phyloP scores from a whole-genome alignment of 2,113 vertebrate species.

The Pachycephala philippinensis region DNA sequence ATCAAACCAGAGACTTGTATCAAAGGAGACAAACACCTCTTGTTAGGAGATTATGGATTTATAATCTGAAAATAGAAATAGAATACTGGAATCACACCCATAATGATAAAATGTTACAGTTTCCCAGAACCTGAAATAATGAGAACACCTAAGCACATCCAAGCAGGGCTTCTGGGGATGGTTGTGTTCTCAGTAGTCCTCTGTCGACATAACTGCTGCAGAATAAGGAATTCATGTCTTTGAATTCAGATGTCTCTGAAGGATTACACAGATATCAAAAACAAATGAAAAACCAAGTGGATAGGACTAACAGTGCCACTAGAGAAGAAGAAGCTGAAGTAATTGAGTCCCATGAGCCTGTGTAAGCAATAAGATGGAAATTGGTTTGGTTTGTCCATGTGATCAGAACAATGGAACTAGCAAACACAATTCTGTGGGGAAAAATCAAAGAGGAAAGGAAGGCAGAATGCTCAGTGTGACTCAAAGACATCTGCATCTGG shows the following conservation, averaged over 20 bases:
- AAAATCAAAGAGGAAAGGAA: constrained; percentile 5
- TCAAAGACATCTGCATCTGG: neutral
- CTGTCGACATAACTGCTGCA: neutral
- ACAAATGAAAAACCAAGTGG: neutral
- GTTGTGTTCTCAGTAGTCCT: neutral
- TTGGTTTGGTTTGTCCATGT: neutral
- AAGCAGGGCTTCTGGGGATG: neutral
- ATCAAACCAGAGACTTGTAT: neutral
- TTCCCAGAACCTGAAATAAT: neutral
- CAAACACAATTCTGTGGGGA: neutral
- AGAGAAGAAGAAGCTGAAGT: constrained; percentile 37
- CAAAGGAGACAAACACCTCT: neutral
- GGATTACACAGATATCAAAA: neutral
- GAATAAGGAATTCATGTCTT: neutral
- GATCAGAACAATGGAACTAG: neutral
- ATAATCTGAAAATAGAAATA: neutral
- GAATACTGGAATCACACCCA: neutral
- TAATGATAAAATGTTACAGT: neutral
- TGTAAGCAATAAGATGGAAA: constrained; percentile 25
- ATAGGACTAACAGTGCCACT: constrained; percentile 33
- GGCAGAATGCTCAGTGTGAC: neutral
- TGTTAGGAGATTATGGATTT: neutral
- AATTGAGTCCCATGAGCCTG: constrained; percentile 55
- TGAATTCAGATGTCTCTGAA: constrained; percentile 33
- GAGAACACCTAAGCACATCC: neutral